phyloP scores from a whole-genome alignment of 2,797 vertebrate genomes.

The Rhinoraja longicauda region DNA sequence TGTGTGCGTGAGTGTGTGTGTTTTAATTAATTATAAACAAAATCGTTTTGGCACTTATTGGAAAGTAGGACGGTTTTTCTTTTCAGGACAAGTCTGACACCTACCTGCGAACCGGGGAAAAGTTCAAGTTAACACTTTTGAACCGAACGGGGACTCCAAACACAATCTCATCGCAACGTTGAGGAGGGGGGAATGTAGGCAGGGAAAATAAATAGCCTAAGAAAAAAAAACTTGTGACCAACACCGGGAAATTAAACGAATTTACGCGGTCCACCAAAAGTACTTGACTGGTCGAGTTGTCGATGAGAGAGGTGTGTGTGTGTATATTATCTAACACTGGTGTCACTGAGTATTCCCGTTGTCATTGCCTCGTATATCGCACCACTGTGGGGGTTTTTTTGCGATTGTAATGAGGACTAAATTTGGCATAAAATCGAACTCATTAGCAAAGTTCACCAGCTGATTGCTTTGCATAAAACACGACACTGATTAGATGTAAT shows the following conservation, averaged over 20 bases:
- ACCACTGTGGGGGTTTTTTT: slow-evolving; percentile 64
- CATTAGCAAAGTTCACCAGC: slow-evolving; percentile 90
- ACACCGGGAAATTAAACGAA: slow-evolving; percentile 25
- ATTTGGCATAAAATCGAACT: slow-evolving; percentile 99
- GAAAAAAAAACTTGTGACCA: slow-evolving; percentile 23
- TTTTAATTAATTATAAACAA: not conserved
- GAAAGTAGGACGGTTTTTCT: slow-evolving; percentile 58
- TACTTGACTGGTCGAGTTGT: not conserved
- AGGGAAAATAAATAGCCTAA: not conserved
- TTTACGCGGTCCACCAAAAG: slow-evolving; percentile 16
- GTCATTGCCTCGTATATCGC: slow-evolving; percentile 51
- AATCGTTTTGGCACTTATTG: not conserved
- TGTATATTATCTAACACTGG: too few species aligned
- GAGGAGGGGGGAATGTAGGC: not conserved
- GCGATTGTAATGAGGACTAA: slow-evolving; percentile 84
- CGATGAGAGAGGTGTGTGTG: not conserved
- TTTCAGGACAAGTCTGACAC: slow-evolving; percentile 94
- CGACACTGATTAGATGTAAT: slow-evolving; percentile 82
- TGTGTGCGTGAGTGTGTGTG: too few species aligned
- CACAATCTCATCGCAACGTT: not conserved
- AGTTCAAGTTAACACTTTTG: slow-evolving; percentile 38
- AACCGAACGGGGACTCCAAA: slow-evolving; percentile 16
- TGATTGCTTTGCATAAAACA: slow-evolving; percentile 91
- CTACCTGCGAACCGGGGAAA: slow-evolving; percentile 88
- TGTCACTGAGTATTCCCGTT: slow-evolving; percentile 27